Evolutionary conservation across 2,888 invertebrate species (phyloP), one percentile per base, ranked within the genome.

Genomic region (Idaea straminata): DNA sequence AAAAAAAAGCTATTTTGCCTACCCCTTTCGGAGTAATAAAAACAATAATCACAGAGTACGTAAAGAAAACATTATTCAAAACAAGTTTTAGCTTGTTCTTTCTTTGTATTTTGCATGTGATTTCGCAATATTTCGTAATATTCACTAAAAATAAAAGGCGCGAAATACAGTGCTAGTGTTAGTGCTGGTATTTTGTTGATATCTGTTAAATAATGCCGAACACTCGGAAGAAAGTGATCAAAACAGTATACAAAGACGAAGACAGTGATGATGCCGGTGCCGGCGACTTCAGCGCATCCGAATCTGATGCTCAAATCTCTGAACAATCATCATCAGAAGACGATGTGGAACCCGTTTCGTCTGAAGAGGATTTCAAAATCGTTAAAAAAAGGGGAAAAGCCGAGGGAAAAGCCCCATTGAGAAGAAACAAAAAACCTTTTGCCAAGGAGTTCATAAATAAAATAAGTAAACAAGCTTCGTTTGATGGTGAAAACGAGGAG

Each of bases 281-380:
- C 64, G 86, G 83, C 15, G 92, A 92, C 76, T 93, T 90, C 66
- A 91, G 90, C 73, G 93, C 93, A 80, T 93, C 93, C 0, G 92
- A 92, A n/a, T 92, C 93, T 0, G 93, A 93, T 5, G 93, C 91
- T 0, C 81, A 89, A 65, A 87, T 93, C 73, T 83, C 90, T 62
- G 86, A 86, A 59, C 80, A 78, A 61, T 83, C 88, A 1, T 88
- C 85, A 69, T 89, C 89, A 4, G 83, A 82, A 36, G 86, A 82
- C n/a, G 84, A 85, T 5, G 79, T 81, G 61, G 74, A 70, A 16
- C 77, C 74, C 57, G 73, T 70, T 61, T 84, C 88, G 2, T 90
- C 91, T 3, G 87, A 78, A 16, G 86, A 88, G 15, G 89, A 91
- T 64, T 87, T 86, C 59, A 63, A 72, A 63, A 79, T 79, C 65